Evolutionary conservation across 2,888 invertebrate genomes (phyloP).

Genomic region (Hirtodrosophila alboralis): DNA sequence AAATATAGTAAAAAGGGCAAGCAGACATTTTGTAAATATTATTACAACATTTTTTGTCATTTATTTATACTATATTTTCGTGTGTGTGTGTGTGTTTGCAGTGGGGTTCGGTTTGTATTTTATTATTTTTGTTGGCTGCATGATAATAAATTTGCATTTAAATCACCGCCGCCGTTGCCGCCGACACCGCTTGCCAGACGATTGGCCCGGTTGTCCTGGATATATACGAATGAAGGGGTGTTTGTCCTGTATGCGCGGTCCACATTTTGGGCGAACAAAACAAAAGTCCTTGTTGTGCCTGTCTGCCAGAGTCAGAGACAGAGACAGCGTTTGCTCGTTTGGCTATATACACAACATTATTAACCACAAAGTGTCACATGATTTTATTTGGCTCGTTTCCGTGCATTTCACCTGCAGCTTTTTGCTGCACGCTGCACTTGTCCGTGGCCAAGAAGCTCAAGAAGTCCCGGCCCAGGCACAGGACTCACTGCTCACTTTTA

Average conservation of each 20-base stretch:
- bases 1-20: conserved; percentile 33
- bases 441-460: not conserved
- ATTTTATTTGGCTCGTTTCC: conserved; percentile 72
- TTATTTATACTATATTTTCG: conserved; percentile 62
- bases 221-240: conserved; percentile 34
- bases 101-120: conserved; percentile 40
- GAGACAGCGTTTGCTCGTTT: conserved; percentile 10
- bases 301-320: not conserved
- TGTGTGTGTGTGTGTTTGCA: conserved; percentile 15
- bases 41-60: conserved; percentile 62
- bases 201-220: conserved; percentile 35
- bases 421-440: conserved; percentile 32
- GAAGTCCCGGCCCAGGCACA: not conserved
- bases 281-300: conserved; percentile 32
- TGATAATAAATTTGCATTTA: conserved; percentile 79
- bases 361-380: conserved; percentile 80
- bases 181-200: conserved; percentile 27
- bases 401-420: conserved; percentile 74
- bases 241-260: conserved; percentile 19
- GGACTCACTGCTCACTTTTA: conserved; percentile 41
- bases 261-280: conserved; percentile 48
- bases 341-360: conserved; percentile 67
- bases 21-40: conserved; percentile 80
- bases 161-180: conserved; percentile 71
- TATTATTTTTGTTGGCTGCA: conserved; percentile 69